These are phyloP conservation scores for Mesorhabditis belari DNA, from an alignment of 2,888 invertebrate species.

Conservation along the genomic window DNA sequence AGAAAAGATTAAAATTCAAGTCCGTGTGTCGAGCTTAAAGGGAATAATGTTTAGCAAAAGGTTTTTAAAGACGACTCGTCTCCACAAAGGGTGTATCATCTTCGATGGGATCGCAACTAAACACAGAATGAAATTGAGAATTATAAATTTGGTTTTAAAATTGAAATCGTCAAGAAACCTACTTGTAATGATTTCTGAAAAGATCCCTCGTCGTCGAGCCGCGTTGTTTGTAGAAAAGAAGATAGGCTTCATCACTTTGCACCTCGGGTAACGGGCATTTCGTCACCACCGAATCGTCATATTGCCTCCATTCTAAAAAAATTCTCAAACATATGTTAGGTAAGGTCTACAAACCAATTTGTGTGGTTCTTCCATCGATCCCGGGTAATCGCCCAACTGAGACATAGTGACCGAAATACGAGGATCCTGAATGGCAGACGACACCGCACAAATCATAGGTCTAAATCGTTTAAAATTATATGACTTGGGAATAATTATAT, in stretches of 20 bases:
- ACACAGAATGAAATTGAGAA: no score
- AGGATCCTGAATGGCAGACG: slow-evolving; percentile 55
- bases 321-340: neutral
- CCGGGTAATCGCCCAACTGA: slow-evolving; percentile 56
- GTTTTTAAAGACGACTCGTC: no score
- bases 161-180: no score
- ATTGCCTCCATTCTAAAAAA: slow-evolving; percentile 50
- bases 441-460: slow-evolving; percentile 60
- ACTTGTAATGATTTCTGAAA: slow-evolving; percentile 13
- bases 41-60: no score
- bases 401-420: slow-evolving; percentile 58
- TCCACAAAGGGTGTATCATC: no score
- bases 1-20: no score
- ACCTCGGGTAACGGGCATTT: slow-evolving; percentile 27
- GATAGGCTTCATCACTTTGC: slow-evolving; percentile 52
- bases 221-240: slow-evolving; percentile 52
- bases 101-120: no score
- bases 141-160: no score
- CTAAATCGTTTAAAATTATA: slow-evolving; percentile 6
- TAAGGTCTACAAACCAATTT: slow-evolving; percentile 53
- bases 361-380: slow-evolving; percentile 50
- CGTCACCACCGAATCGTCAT: slow-evolving; percentile 53
- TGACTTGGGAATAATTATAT: neutral
- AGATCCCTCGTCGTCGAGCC: slow-evolving; percentile 17
- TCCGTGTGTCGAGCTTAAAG: no score